A percentile compares a stretch with the other conserved stretches of the same genome.
Evolutionary conservation across 2,888 invertebrate species (phyloP).

Genomic region (Ernsta delagoae): DNA sequence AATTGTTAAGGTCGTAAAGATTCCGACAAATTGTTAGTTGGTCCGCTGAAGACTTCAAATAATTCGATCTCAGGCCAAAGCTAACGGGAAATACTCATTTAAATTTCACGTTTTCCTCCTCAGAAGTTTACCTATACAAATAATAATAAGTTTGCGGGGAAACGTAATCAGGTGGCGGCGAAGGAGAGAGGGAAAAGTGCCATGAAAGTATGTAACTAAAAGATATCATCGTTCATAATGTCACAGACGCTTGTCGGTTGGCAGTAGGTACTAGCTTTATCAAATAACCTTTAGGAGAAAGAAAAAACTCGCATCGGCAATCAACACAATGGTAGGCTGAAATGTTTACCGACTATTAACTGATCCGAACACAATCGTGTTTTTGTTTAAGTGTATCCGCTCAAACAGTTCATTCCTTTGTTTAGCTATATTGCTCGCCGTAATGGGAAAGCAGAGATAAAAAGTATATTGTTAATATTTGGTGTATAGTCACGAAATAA

Average conservation of each 20-base stretch:
- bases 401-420: slow-evolving; percentile 20
- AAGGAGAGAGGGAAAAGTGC: slow-evolving; percentile 29
- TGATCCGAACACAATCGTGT: slow-evolving; percentile 26
- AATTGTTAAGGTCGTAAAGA: slow-evolving; percentile 30
- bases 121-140: slow-evolving; percentile 36
- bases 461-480: slow-evolving; percentile 7
- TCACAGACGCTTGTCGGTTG: slow-evolving; percentile 27
- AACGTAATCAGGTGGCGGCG: slow-evolving; percentile 29
- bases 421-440: slow-evolving; percentile 16
- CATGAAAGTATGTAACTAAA: slow-evolving; percentile 14
- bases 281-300: slow-evolving; percentile 7
- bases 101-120: slow-evolving; percentile 43
- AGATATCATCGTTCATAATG: slow-evolving; percentile 36
- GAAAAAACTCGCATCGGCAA: slow-evolving; percentile 11
- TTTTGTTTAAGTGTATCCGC: slow-evolving; percentile 16
- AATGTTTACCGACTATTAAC: slow-evolving; percentile 21
- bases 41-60: slow-evolving; percentile 31
- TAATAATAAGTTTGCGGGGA: slow-evolving; percentile 37
- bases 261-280: slow-evolving; percentile 8
- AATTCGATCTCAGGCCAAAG: slow-evolving; percentile 39
- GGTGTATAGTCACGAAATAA: slow-evolving; percentile 14
- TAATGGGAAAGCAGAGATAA: slow-evolving; percentile 3
- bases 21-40: slow-evolving; percentile 32
- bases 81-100: slow-evolving; percentile 41
- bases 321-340: slow-evolving; percentile 5